Evolutionary conservation across 2,888 invertebrate genomes (phyloP).

Genomic region (Uloborus plumipes): DNA sequence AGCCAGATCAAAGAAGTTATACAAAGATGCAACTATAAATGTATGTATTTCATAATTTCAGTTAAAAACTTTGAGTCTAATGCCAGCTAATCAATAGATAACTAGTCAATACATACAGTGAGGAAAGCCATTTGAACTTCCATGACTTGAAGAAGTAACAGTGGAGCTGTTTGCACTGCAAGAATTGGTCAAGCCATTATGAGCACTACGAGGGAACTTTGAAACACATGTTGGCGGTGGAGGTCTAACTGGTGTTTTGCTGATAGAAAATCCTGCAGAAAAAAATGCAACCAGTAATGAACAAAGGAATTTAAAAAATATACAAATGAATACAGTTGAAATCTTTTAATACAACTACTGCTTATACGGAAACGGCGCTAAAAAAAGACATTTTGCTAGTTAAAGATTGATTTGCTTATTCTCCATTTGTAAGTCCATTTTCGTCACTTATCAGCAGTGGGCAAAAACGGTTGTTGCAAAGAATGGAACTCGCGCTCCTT

Average conservation of each 20-base stretch:
- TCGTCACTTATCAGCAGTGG: no score
- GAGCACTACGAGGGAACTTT: background rate
- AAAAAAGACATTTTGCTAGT: no score
- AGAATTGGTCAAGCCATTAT: background rate
- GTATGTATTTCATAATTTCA: background rate
- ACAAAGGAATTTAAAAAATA: no score
- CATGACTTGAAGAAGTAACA: conserved; percentile 42
- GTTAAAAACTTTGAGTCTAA: background rate
- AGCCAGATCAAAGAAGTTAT: background rate
- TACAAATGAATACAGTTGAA: no score
- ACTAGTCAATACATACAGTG: conserved; percentile 21
- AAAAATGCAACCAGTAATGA: no score
- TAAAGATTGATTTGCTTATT: no score
- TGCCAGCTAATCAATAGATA: background rate
- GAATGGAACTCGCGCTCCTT: no score
- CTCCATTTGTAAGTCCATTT: no score
- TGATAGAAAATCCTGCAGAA: no score
- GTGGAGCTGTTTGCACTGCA: conserved; percentile 13
- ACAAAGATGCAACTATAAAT: background rate
- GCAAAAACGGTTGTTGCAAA: no score
- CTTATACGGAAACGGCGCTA: no score
- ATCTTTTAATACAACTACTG: no score
- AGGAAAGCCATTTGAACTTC: conserved; percentile 27
- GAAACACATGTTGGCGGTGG: conserved; percentile 36
- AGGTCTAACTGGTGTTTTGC: conserved; percentile 35